These are phyloP conservation scores for Tragelaphus oryx DNA, from an alignment of 2,797 vertebrate species.

Conservation along the genomic window DNA sequence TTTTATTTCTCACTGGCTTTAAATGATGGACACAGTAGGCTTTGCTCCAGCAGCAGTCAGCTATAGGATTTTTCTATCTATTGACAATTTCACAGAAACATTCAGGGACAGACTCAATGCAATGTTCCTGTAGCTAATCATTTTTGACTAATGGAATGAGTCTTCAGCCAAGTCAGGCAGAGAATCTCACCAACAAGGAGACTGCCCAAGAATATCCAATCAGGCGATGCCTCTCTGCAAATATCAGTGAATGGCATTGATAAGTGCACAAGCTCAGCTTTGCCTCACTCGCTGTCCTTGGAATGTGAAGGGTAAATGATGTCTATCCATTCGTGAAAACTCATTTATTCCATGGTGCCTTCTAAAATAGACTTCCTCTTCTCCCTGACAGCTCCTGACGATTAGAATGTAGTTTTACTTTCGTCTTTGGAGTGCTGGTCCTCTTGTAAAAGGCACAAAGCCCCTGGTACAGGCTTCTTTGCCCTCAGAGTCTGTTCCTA, in stretches of 20 bases:
- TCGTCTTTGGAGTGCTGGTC: neutral
- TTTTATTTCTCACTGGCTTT: neutral
- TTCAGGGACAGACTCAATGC: neutral
- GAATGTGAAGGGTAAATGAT: neutral
- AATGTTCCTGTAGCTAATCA: neutral
- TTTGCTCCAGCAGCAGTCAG: neutral
- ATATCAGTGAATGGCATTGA: neutral
- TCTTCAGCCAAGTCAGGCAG: neutral
- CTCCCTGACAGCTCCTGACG: neutral
- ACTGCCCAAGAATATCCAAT: neutral
- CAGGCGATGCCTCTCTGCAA: neutral
- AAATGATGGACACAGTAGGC: neutral
- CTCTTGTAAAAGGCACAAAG: neutral
- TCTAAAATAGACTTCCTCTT: slow-evolving; percentile 22
- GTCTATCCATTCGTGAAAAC: slow-evolving; percentile 22
- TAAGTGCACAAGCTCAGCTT: neutral
- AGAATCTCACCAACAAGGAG: neutral
- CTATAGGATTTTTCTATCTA: neutral
- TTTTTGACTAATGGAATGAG: neutral
- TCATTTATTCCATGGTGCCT: slow-evolving; percentile 18
- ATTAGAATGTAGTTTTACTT: neutral
- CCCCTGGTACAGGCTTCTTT: neutral
- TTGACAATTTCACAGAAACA: neutral
- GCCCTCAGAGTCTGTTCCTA: neutral
- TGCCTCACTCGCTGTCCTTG: neutral